phyloP scores from a whole-genome alignment of 2,797 vertebrate genomes.

The Sebastes trivittatus region DNA sequence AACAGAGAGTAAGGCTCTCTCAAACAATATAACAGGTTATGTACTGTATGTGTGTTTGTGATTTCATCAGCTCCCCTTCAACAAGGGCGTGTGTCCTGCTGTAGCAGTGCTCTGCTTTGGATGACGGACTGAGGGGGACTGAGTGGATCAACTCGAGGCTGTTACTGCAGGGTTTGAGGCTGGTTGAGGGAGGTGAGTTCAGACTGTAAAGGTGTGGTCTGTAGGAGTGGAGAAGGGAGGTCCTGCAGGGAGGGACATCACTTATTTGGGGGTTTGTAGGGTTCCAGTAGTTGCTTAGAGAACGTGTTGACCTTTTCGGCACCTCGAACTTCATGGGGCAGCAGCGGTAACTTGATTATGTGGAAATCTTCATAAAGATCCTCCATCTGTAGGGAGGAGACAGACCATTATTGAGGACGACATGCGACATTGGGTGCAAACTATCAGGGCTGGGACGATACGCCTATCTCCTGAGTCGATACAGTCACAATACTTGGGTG shows the following conservation, averaged over 20 bases:
- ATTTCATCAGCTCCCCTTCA: conserved; percentile 14
- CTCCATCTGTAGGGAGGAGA: conserved; percentile 86
- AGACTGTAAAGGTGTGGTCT: conserved; percentile 47
- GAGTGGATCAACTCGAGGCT: conserved; percentile 42
- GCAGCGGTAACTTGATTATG: conserved; percentile 93
- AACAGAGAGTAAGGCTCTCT: conserved; percentile 13
- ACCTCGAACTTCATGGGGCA: conserved; percentile 94
- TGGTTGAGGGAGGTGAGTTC: conserved; percentile 19
- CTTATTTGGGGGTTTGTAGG: conserved; percentile 91
- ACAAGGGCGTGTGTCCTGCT: conserved; percentile 12
- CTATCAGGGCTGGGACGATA: too few species aligned
- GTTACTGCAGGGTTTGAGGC: conserved; percentile 45
- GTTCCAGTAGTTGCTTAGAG: conserved; percentile 93
- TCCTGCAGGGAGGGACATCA: conserved; percentile 63
- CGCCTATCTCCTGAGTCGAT: too few species aligned
- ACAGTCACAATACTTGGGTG: too few species aligned
- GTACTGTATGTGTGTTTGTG: conserved; percentile 1
- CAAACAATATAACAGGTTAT: not conserved
- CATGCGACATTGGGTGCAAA: not conserved
- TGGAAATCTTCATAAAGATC: conserved; percentile 97
- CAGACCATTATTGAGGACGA: not conserved
- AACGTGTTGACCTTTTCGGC: conserved; percentile 94
- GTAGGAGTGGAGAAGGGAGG: conserved; percentile 3
- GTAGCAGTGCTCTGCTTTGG: conserved; percentile 29
- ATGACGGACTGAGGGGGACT: conserved; percentile 22